phyloP scores from a whole-genome alignment of 1,140 invertebrate genomes.

The Orchestia grillus region DNA sequence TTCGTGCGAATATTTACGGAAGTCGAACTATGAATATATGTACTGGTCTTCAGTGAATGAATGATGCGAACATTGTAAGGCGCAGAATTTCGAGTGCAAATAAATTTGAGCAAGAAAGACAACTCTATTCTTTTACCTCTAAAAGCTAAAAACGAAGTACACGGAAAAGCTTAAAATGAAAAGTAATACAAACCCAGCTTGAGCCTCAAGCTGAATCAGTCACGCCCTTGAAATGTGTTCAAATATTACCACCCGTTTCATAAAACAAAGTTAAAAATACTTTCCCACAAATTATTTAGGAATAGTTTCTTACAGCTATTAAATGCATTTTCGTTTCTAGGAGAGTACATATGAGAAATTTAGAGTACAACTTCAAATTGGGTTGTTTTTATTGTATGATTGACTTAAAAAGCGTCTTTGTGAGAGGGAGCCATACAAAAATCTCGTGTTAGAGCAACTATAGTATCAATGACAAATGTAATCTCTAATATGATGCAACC shows the following conservation, averaged over 20 bases:
- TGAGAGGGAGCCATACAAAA: neutral
- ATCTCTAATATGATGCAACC: neutral
- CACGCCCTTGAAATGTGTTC: neutral
- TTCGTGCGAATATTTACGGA: neutral
- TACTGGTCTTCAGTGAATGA: neutral
- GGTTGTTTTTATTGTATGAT: neutral
- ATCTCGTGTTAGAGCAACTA: neutral
- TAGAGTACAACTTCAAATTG: neutral
- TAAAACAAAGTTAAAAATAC: neutral
- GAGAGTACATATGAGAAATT: neutral
- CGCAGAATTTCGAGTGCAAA: neutral
- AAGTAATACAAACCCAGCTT: neutral
- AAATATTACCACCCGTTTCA: neutral
- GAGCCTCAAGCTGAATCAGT: neutral
- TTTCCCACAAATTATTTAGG: neutral
- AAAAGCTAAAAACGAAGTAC: neutral
- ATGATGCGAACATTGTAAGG: neutral
- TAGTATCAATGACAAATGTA: neutral
- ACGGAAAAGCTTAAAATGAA: neutral
- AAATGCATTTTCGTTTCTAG: conserved; percentile 1
- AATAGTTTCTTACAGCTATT: neutral
- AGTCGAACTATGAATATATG: neutral
- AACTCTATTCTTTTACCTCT: neutral
- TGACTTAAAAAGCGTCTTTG: neutral
- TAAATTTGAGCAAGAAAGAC: neutral